Percentiles rank a stretch among this genome's conserved stretches.
phyloP scores from a whole-genome alignment of 2,888 invertebrate species.

The Ernsta delagoae region DNA sequence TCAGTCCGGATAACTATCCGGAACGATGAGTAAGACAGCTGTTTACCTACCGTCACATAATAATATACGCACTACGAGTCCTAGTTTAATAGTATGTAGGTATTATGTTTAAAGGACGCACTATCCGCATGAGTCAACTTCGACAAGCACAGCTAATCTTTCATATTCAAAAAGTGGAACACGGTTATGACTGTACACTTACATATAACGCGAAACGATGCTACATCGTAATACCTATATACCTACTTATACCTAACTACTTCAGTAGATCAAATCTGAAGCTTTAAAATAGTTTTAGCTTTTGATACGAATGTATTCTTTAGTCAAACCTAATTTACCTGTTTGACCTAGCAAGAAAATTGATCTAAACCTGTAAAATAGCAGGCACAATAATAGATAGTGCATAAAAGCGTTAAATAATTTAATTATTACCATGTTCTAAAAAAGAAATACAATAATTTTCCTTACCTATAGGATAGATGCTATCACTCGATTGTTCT shows the following conservation, averaged over 20 bases:
- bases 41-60: conserved; percentile 10
- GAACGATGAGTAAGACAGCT: conserved; percentile 54
- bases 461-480: too few species aligned
- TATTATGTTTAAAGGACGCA: conserved; percentile 11
- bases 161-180: conserved; percentile 35
- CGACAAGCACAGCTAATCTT: conserved; percentile 8
- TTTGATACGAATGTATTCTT: not conserved
- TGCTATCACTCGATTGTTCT: not conserved
- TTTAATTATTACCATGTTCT: too few species aligned
- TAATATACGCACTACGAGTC: not conserved
- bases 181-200: conserved; percentile 11
- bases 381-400: not conserved
- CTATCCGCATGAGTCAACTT: conserved; percentile 32
- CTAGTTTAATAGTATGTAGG: too few species aligned
- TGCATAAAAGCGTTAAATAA: too few species aligned
- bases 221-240: not conserved
- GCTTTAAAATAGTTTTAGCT: too few species aligned
- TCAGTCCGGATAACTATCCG: conserved; percentile 51
- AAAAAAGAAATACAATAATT: too few species aligned
- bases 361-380: not conserved
- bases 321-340: not conserved
- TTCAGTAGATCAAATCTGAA: too few species aligned
- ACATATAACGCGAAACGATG: not conserved
- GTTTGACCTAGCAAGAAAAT: not conserved
- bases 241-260: not conserved